Percentiles rank a stretch among this genome's conserved stretches.
Evolutionary conservation across 2,888 invertebrate species (phyloP).

Genomic region (Asteroscopus sphinx): DNA sequence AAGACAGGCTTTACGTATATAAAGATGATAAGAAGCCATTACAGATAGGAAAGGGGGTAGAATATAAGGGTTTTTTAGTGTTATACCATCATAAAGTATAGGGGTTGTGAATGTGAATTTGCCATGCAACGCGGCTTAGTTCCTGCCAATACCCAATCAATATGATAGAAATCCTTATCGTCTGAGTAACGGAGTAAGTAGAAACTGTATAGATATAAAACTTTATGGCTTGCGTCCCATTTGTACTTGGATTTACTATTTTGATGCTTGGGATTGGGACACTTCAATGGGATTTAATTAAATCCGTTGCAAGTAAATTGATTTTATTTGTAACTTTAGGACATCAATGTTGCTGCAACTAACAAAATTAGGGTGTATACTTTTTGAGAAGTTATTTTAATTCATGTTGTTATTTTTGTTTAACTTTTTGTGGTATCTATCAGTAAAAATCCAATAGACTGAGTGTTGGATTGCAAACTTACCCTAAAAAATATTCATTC

Average conservation of each 20-base stretch:
- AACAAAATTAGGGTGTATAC: neutral
- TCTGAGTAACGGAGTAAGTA: conserved; percentile 31
- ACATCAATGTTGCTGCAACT: neutral
- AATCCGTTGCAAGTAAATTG: conserved; percentile 15
- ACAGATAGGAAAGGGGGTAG: conserved; percentile 71
- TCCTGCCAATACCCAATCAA: conserved; percentile 57
- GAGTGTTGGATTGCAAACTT: too few species aligned
- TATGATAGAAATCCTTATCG: conserved; percentile 44
- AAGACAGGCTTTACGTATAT: conserved; percentile 76
- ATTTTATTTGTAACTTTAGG: neutral
- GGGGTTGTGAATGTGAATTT: conserved; percentile 70
- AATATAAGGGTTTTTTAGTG: conserved; percentile 73
- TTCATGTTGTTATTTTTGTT: neutral
- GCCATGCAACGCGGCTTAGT: conserved; percentile 74
- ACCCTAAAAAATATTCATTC: too few species aligned
- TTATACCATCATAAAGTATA: conserved; percentile 60
- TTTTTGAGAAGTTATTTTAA: neutral
- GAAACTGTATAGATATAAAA: conserved; percentile 37
- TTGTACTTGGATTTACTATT: conserved; percentile 43
- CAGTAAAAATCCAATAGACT: too few species aligned
- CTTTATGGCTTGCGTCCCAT: conserved; percentile 46
- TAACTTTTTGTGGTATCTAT: too few species aligned
- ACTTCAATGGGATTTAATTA: conserved; percentile 41
- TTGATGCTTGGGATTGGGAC: conserved; percentile 26
- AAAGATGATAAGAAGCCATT: conserved; percentile 85